A percentile compares a stretch with the other conserved stretches of the same genome.
Evolutionary conservation across 2,888 invertebrate genomes (phyloP).

Genomic region (Marasmarcha lunaedactyla): DNA sequence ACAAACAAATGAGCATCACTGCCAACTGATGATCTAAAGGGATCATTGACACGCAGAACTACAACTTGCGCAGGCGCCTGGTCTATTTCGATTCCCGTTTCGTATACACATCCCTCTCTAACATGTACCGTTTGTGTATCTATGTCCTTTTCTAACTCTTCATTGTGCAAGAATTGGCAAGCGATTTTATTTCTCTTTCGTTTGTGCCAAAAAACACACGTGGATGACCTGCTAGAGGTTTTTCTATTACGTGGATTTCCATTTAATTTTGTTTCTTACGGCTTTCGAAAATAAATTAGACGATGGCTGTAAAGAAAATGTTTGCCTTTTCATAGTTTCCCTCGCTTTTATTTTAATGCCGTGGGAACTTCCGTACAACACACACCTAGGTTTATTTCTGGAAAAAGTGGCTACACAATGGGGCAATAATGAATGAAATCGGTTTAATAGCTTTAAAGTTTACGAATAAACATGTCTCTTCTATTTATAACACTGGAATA

Average conservation of each 20-base stretch:
- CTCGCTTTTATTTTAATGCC: too few relatives aligned
- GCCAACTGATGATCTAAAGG: conserved; percentile 36
- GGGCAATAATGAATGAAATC: too few relatives aligned
- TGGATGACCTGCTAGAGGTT: conserved; percentile 31
- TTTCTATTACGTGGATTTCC: background rate
- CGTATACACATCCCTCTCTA: conserved; percentile 30
- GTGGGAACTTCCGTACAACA: too few relatives aligned
- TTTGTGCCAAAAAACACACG: conserved; percentile 55
- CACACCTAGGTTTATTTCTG: too few relatives aligned
- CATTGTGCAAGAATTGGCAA: conserved; percentile 64
- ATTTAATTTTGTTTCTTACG: conserved; percentile 4
- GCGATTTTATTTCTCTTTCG: conserved; percentile 32
- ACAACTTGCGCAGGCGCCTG: conserved; percentile 53
- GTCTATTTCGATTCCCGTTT: conserved; percentile 53
- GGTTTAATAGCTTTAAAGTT: too few relatives aligned
- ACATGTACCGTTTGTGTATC: conserved; percentile 17
- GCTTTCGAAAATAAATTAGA: too few relatives aligned
- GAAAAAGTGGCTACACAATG: too few relatives aligned
- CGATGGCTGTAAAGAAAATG: too few relatives aligned
- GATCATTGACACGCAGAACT: conserved; percentile 56
- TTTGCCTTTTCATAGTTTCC: too few relatives aligned
- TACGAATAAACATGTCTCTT: too few relatives aligned
- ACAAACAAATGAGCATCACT: conserved; percentile 35
- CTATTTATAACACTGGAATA: too few relatives aligned
- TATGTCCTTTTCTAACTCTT: conserved; percentile 22